Evolutionary conservation across 2,888 invertebrate species (phyloP), one percentile per base, ranked within the genome.

Genomic region (Stratiomys singularior): DNA sequence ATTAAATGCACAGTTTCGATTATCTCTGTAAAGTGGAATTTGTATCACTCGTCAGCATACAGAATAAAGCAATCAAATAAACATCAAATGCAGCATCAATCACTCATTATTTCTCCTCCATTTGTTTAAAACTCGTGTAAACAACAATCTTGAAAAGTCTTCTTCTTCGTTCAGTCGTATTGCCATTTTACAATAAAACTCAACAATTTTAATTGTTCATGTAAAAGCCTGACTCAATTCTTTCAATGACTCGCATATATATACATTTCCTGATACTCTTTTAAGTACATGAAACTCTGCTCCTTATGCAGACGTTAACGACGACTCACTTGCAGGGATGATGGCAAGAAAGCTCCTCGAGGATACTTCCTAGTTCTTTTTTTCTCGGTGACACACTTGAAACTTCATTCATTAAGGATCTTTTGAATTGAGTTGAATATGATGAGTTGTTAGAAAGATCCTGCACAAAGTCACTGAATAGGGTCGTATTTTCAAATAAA

Each of bases 391-490:
- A 69, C 69, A 47, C 69, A 69, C 69, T 69, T 69, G 69, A 69
- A 69, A 69, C 69, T 69, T 69, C 69, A 69, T 69, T 69, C 69
- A 69, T 69, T 69, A 69, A 69, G 69, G 69, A 25, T 69, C 46
- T 46, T 69, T 69, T 69, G 47, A 69, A 69, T 47, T 69, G 69
- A 69, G 69, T 47, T 28, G 47, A 47, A 69, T 46, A 69, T 44
- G 69, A 47, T 23, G 69, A 69, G 69, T 15, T n/a, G 69, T 25
- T 47, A 7, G 47, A 23, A 47, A 21, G n/a, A n/a, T n/a, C n/a
- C n/a, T n/a, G n/a, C n/a, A n/a, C n/a, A n/a, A n/a, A n/a, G n/a
- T n/a, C n/a, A n/a, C n/a, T n/a, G n/a, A n/a, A n/a, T n/a, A n/a
- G n/a, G n/a, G n/a, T n/a, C n/a, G n/a, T n/a, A n/a, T n/a, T n/a